Base-by-base conservation (phyloP, 2,888 invertebrate species). In the Synergus japonicus region DNA sequence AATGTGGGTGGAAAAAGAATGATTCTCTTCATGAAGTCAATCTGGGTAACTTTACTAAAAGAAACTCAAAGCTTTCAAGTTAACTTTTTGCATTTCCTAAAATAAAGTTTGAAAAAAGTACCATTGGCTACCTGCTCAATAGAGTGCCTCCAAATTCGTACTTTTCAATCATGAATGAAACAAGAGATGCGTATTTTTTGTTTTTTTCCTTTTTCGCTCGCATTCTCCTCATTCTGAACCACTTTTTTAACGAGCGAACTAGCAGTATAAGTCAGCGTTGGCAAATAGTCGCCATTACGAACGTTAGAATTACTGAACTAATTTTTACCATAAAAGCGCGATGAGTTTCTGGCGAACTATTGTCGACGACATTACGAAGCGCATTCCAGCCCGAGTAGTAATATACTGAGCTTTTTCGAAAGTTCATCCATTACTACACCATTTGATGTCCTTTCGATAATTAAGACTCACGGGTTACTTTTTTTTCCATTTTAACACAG, bases 261-360 rank as follows among this genome's bases (percentile, higher is more conserved):
- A 49, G 37, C 54, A 54, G 54, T 73, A 73, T 73, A 73, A 73
- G 18, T 73, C n/a, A 73, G 8, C 46, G 37, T 73, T 73, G 49
- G 54, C 37, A 73, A 73, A 73, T 49, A 54, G 73, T 73, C 54
- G n/a, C 43, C 66, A 66, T 44, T 66, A 66, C 43, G 44, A 44
- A 41, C 73, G 29, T 54, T 73, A n/a, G 49, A 37, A 73, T 73
- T 54, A 54, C 54, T 54, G 54, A 73, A 49, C 54, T 54, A 73
- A 73, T 73, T 73, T 73, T 54, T 73, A 41, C 73, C 73, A 15
- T 73, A 37, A 29, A 73, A 73, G 49, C 37, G 54, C 29, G 37
- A 73, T 73, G 73, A 73, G 73, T 73, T 73, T 69, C 49, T 49
- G 69, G 69, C 69, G 29, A 18, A 54, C 69, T 49, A 69, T 69